Conservation (phyloP, 1,140 invertebrate species). For the Holotrichia oblita region DNA sequence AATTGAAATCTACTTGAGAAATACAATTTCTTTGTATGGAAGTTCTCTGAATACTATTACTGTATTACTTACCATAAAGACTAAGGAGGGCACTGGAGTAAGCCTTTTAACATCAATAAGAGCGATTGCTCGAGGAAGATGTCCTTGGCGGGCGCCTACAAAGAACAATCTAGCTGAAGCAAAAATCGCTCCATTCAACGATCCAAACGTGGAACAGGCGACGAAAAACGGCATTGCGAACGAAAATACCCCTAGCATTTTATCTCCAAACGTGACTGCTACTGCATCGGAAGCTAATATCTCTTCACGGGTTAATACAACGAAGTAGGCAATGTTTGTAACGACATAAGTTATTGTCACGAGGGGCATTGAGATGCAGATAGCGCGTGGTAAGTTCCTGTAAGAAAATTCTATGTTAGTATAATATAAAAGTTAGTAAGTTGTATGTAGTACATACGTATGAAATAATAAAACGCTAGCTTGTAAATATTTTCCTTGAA, state of each 20-base stretch:
- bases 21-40: no score
- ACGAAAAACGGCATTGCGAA: slow-evolving; percentile 92
- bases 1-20: no score
- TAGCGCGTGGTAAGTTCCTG: slow-evolving; percentile 89
- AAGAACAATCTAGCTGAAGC: slow-evolving; percentile 89
- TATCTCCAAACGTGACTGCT: slow-evolving; percentile 89
- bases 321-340: slow-evolving; percentile 91
- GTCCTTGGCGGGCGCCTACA: slow-evolving; percentile 90
- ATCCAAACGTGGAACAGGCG: slow-evolving; percentile 87
- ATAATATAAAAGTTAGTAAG: slow-evolving; percentile 13
- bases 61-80: slow-evolving; percentile 83
- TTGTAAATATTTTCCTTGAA: no score
- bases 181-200: slow-evolving; percentile 89
- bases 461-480: no score
- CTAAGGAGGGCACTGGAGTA: slow-evolving; percentile 90
- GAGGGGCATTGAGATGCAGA: slow-evolving; percentile 90
- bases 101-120: slow-evolving; percentile 85
- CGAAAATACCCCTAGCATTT: slow-evolving; percentile 78
- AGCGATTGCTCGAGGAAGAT: slow-evolving; percentile 87
- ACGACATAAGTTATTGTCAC: slow-evolving; percentile 90
- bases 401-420: slow-evolving; percentile 58
- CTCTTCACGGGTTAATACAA: slow-evolving; percentile 81
- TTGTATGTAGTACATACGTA: no score
- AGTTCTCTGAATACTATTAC: not conserved
- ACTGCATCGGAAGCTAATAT: slow-evolving; percentile 88